Evolutionary conservation across 2,797 vertebrate species (phyloP).

Genomic region (Pseudochirops cupreus): DNA sequence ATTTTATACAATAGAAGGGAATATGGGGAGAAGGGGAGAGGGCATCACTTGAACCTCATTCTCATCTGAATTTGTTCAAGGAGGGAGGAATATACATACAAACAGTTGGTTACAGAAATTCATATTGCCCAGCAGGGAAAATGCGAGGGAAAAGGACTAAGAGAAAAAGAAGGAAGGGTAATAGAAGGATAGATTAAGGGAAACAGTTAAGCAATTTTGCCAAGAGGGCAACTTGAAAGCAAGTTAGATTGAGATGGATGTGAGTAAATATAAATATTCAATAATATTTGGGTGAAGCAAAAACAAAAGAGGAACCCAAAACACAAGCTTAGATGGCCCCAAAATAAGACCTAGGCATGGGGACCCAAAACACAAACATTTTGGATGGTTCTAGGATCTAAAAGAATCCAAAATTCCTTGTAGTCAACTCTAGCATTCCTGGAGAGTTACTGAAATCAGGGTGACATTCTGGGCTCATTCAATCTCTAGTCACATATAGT

Average conservation of each 20-base stretch:
- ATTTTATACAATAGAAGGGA: neutral
- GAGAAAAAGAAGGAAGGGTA: neutral
- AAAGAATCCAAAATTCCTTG: neutral
- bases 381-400: too few species aligned
- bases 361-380: too few species aligned
- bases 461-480: too few species aligned
- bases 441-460: neutral
- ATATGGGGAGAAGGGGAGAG: neutral
- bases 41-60: neutral
- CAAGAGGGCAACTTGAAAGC: too few species aligned
- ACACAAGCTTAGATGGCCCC: too few species aligned
- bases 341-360: too few species aligned
- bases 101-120: neutral
- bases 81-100: neutral
- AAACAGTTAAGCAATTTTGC: neutral
- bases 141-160: neutral
- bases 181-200: neutral
- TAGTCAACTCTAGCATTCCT: neutral
- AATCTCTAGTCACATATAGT: neutral
- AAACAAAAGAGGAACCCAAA: too few species aligned
- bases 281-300: too few species aligned
- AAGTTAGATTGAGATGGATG: too few species aligned
- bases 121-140: neutral
- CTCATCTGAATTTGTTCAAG: neutral
- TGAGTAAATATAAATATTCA: too few species aligned